Evolutionary conservation across 92 coral and sea anemone genomes (phyloP), one percentile per base, ranked within the genome.

Genomic region (Epizoanthus scotinus): DNA sequence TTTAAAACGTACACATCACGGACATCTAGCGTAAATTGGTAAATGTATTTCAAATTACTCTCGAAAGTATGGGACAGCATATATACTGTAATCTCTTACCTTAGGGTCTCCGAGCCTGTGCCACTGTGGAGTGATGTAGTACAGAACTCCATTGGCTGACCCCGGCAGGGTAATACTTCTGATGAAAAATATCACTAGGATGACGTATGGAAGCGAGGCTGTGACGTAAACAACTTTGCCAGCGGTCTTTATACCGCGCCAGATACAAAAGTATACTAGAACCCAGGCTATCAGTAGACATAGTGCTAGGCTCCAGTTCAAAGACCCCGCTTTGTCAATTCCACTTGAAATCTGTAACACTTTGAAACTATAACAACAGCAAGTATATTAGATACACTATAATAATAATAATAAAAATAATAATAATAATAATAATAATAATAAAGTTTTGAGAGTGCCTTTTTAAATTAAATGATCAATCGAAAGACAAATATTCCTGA

Each of bases 221-320:
- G 89, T 86, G 59, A 86, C 70, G 70, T 81, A 86, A 0, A 86
- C 89, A 71, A 86, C 85, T 71, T 86, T 86, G 2, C 86, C 89
- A 21, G 89, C 64, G 63, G 86, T 86, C 25, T 79, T 52, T 34
- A 86, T 81, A 38, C 89, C 89, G 28, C 79, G 78, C 89, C 89
- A 86, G 31, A 86, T 86, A 44, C 86, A 86, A 59, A 86, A 86
- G 36, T 86, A 86, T 6, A 86, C 83, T 18, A 86, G 67, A 10
- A 86, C 71, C 89, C 89, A 86, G n/a, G 89, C 89, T 27, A 86
- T 65, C 67, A 86, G 28, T 17, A 86, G 55, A 53, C 89, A 86
- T 0, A 71, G 63, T 27, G 66, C 83, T 77, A 86, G 40, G 24
- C 61, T 59, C 86, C 83, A 81, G 77, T 86, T 81, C 63, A 86